A percentile compares a stretch with the other conserved stretches of the same genome.
Conservation (phyloP, 2,797 vertebrate species). For the Muscicapa striata region DNA sequence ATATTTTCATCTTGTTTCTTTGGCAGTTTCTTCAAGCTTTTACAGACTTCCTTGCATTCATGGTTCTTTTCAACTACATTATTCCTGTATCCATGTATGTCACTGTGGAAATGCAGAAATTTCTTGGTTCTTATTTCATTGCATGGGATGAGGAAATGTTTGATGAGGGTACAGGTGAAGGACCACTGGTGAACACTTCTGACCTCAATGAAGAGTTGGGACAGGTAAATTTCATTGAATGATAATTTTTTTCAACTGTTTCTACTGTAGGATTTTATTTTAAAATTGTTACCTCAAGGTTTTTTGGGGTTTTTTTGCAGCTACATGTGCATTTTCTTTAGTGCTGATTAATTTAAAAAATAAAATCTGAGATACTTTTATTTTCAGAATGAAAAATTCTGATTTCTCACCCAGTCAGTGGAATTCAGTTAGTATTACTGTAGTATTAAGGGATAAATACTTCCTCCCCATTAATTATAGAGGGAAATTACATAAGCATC, state of each 20-base stretch:
- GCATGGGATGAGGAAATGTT: conserved; percentile 97
- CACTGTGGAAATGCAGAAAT: conserved; percentile 99
- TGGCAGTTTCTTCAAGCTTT: conserved; percentile 89
- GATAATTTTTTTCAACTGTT: not conserved
- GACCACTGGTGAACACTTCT: conserved; percentile 94
- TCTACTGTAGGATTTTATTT: not conserved
- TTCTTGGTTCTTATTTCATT: conserved; percentile 96
- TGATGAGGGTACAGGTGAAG: conserved; percentile 89
- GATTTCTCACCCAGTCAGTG: not conserved
- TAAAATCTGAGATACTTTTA: not conserved
- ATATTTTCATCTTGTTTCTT: conserved; percentile 10
- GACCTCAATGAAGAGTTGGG: conserved; percentile 97
- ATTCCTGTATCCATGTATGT: conserved; percentile 99
- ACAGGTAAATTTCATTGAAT: conserved; percentile 79
- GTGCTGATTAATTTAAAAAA: not conserved
- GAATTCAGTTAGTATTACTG: not conserved
- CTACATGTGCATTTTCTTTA: not conserved
- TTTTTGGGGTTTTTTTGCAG: not conserved
- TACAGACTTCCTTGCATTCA: conserved; percentile 97
- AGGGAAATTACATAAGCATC: not conserved
- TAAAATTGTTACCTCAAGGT: not conserved
- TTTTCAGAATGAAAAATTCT: not conserved
- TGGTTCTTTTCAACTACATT: conserved; percentile 99
- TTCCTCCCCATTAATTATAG: not conserved
- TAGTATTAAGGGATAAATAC: not conserved